Conservation (phyloP, 1,140 invertebrate species). For the Rhopalosiphum padi region DNA sequence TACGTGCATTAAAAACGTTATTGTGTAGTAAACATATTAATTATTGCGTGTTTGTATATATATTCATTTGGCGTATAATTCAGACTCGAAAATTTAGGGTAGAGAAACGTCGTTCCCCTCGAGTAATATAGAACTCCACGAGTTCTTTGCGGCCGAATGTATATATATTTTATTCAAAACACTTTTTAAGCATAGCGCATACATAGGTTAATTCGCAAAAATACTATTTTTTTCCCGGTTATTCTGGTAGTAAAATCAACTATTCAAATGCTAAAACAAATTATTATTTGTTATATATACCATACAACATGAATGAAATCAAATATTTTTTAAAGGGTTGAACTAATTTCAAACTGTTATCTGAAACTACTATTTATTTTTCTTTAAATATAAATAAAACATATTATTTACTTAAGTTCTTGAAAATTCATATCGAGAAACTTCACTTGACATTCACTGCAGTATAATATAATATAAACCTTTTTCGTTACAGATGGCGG, state of each 20-base stretch:
- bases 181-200: background rate
- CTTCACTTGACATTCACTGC: background rate
- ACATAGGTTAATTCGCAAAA: no score
- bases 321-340: background rate
- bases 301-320: no score
- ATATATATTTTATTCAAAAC: background rate
- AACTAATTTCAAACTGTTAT: background rate
- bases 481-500: constrained; percentile 66
- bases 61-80: background rate
- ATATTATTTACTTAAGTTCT: background rate
- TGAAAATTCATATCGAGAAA: background rate
- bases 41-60: background rate
- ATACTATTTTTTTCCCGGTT: no score
- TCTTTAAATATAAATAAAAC: background rate
- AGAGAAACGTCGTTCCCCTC: background rate
- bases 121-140: background rate
- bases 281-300: no score
- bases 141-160: background rate
- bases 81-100: background rate
- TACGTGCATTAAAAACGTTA: background rate
- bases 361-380: background rate
- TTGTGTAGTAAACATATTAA: background rate
- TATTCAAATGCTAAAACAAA: no score
- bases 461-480: background rate
- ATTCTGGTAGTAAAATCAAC: no score